phyloP scores from a whole-genome alignment of 2,113 vertebrate genomes.

The Montifringilla adamsi region DNA sequence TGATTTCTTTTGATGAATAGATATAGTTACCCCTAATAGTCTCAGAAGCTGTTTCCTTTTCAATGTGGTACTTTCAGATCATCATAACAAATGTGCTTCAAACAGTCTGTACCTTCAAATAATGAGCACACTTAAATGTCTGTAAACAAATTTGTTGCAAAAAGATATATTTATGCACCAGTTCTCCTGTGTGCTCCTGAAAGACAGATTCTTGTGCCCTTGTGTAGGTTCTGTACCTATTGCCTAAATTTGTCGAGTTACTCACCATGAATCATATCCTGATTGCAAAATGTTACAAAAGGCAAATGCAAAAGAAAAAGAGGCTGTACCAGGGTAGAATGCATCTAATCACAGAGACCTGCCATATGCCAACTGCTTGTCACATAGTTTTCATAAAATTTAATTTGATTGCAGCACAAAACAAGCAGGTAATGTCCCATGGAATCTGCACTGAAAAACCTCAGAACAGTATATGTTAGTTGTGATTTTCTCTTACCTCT shows the following conservation, averaged over 20 bases:
- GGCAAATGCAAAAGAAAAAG: background rate
- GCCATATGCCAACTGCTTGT: background rate
- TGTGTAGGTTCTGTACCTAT: background rate
- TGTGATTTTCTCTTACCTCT: slow-evolving; percentile 7
- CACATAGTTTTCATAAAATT: background rate
- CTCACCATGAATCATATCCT: background rate
- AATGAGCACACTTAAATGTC: background rate
- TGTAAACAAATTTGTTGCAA: background rate
- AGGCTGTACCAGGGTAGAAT: background rate
- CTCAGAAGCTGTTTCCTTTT: background rate
- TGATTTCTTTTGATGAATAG: background rate
- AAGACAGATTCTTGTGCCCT: background rate
- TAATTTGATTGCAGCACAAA: background rate
- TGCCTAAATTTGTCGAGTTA: background rate
- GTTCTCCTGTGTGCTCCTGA: background rate
- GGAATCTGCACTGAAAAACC: background rate
- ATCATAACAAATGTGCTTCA: background rate
- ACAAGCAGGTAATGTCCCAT: background rate
- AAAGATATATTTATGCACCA: background rate
- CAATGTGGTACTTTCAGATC: background rate
- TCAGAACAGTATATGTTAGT: background rate
- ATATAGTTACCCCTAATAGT: background rate
- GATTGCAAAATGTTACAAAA: background rate
- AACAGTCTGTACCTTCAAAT: background rate
- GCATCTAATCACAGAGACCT: background rate